Evolutionary conservation across 37 sponge, comb jelly and placozoan genomes (phyloP), one percentile per base, ranked within the genome.

Genomic region (Trichoplax adhaerens): DNA sequence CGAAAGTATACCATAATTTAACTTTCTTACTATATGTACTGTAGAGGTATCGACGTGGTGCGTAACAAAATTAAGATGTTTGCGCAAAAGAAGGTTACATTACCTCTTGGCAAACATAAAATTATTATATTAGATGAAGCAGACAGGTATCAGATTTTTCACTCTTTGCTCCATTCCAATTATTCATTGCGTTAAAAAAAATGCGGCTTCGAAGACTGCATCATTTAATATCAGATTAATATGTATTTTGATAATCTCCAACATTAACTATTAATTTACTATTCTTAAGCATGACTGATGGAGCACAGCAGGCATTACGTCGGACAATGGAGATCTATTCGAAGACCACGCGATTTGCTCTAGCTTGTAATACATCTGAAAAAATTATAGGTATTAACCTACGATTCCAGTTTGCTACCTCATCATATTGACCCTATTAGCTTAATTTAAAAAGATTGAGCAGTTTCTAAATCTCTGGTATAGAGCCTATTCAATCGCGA

Each of bases 111-210:
- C 3, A 60, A 87, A 52, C 99, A 97, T 79, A 97, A 97, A 81
- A 92, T 97, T 3, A 78, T 97, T 50, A 91, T 97, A 48, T 84
- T 97, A n/a, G 99, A 97, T 73, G 99, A 97, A 64, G 99, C 99
- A n/a, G 99, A 97, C 65, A 90, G 91, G 91, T 90, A 55, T 54
- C 29, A 29, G 29, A 29, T 29, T 29, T 29, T 29, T 29, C 29
- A 29, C 29, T 29, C 29, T 29, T 29, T 29, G 29, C 29, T 29
- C 29, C 29, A 29, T 29, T 29, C 29, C 29, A 29, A 29, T 29
- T 29, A 29, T 29, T 29, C 29, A 29, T 29, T 29, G 29, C 29
- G 29, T 29, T 29, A 29, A 29, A 29, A 29, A 29, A 29, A 51
- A 70, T 12, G 54, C 48, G 55, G 57, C 29, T 29, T n/a, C 3